Percentiles rank a stretch among this genome's conserved stretches.
phyloP scores from a whole-genome alignment of 1,140 invertebrate genomes.

The Nilaparvata lugens region DNA sequence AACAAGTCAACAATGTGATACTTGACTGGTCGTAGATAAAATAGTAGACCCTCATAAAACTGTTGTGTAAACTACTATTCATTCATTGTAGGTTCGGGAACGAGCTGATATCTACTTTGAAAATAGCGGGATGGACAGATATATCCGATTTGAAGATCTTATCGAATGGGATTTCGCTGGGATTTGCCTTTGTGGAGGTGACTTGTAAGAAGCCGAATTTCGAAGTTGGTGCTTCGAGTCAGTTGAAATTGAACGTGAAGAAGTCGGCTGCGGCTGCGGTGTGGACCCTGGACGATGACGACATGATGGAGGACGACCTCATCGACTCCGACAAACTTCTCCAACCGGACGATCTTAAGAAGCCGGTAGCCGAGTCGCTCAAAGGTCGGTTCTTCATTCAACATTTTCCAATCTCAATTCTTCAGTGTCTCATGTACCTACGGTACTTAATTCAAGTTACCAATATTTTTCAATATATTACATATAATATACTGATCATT shows the following conservation, averaged over 20 bases:
- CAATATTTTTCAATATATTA: no score
- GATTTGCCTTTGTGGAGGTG: no score
- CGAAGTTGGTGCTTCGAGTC: conserved; percentile 11
- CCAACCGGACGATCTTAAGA: conserved; percentile 80
- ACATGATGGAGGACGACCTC: conserved; percentile 64
- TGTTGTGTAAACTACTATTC: no score
- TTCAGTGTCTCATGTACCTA: no score
- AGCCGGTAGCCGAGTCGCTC: conserved; percentile 69
- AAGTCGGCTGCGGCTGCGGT: conserved; percentile 45
- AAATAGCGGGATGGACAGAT: conserved; percentile 52
- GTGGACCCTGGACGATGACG: conserved; percentile 55
- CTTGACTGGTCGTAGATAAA: no score
- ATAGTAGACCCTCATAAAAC: no score
- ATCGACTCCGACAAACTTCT: conserved; percentile 82
- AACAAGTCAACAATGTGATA: no score
- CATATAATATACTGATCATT: no score
- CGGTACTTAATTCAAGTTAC: no score
- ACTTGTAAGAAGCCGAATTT: background rate
- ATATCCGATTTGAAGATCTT: conserved; percentile 30
- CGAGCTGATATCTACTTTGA: conserved; percentile 41
- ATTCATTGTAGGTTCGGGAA: no score
- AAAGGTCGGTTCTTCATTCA: conserved; percentile 47
- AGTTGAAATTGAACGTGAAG: conserved; percentile 31
- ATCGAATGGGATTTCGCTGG: no score
- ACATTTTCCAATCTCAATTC: no score